phyloP scores from a whole-genome alignment of 2,797 vertebrate species.

The Stomatorhinus walkeri region DNA sequence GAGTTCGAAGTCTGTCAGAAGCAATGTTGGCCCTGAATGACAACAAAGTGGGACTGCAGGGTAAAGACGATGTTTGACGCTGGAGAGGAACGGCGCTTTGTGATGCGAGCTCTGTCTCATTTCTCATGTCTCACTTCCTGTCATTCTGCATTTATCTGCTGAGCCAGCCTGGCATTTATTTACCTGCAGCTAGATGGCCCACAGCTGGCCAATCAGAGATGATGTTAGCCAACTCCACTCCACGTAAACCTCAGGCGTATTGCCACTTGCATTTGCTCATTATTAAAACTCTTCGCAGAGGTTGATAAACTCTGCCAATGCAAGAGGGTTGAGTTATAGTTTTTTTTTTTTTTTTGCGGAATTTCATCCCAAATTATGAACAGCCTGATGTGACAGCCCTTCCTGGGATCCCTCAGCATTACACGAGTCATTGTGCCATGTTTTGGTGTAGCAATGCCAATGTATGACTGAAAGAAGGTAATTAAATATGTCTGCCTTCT shows the following conservation, averaged over 20 bases:
- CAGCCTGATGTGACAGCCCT: background rate
- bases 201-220: background rate
- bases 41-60: background rate
- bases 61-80: background rate
- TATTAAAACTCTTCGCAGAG: background rate
- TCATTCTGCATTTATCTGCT: background rate
- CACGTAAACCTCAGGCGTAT: background rate
- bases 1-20: background rate
- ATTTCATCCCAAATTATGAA: background rate
- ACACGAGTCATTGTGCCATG: background rate
- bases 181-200: background rate
- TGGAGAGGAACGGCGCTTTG: background rate
- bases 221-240: background rate
- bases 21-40: background rate
- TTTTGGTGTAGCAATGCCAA: background rate
- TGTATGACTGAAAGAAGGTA: slow-evolving; percentile 1
- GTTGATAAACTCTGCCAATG: background rate
- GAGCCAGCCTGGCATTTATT: background rate
- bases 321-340: background rate
- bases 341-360: background rate
- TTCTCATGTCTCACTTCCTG: background rate
- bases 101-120: background rate
- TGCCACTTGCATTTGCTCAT: background rate
- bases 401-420: background rate
- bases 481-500: slow-evolving; percentile 17